These are phyloP conservation scores for Philhelius pedissequus DNA, from an alignment of 2,888 invertebrate species.

Conservation along the genomic window DNA sequence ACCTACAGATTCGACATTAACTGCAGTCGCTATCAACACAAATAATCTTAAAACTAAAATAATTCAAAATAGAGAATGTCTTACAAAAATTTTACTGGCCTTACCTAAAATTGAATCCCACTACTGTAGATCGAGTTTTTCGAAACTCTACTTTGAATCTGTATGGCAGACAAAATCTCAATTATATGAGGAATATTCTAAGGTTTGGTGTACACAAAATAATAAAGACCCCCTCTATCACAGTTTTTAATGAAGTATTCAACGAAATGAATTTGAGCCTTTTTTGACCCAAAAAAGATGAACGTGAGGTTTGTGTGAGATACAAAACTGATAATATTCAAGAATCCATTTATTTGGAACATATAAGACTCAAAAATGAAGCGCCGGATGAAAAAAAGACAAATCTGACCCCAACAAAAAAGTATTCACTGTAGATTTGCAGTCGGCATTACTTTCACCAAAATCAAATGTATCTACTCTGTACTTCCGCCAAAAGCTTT, in stretches of 20 bases:
- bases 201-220: slow-evolving; percentile 4
- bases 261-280: slow-evolving; percentile 14
- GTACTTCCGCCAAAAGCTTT: slow-evolving; percentile 11
- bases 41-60: background rate
- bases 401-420: background rate
- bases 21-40: background rate
- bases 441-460: slow-evolving; percentile 9
- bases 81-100: background rate
- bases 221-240: background rate
- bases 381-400: slow-evolving; percentile 19
- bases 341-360: slow-evolving; percentile 10
- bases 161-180: slow-evolving; percentile 15
- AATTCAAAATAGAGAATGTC: background rate
- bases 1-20: too few relatives aligned
- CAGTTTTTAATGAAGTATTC: slow-evolving; percentile 19
- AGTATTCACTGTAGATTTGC: slow-evolving; percentile 14
- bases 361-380: slow-evolving; percentile 15
- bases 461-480: background rate
- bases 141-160: slow-evolving; percentile 21
- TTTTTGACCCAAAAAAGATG: slow-evolving; percentile 12
- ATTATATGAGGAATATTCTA: slow-evolving; percentile 18
- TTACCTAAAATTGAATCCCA: slow-evolving; percentile 24
- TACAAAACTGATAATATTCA: background rate
- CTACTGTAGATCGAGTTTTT: slow-evolving; percentile 14
- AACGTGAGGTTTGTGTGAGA: slow-evolving; percentile 21